Conservation (phyloP, 2,888 invertebrate species). For the Lordiphosa fenestrarum region DNA sequence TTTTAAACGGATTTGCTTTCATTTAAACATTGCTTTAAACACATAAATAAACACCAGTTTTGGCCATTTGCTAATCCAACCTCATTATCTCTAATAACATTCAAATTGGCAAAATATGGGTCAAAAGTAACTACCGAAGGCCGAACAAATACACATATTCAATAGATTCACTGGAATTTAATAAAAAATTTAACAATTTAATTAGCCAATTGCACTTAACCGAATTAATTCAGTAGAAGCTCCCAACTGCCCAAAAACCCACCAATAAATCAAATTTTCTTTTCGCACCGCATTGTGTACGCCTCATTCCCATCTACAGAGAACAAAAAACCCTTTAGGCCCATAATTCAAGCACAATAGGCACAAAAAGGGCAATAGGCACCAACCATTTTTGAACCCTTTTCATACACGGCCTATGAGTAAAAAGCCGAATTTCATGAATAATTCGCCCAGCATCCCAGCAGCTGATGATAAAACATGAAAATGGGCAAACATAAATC, state of each 20-base stretch:
- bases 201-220: background rate
- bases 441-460: constrained; percentile 62
- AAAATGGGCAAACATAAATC: constrained; percentile 71
- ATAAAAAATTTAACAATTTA: too few species aligned
- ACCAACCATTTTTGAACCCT: constrained; percentile 53
- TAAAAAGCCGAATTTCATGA: constrained; percentile 70
- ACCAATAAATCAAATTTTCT: constrained; percentile 57
- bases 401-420: constrained; percentile 68
- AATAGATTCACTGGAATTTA: too few species aligned
- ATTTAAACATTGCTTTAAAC: too few species aligned
- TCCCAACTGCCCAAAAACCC: background rate
- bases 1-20: too few species aligned
- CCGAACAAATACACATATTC: too few species aligned
- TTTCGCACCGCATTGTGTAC: constrained; percentile 61
- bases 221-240: constrained; percentile 12
- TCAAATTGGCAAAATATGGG: too few species aligned
- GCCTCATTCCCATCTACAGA: constrained; percentile 16
- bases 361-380: constrained; percentile 18
- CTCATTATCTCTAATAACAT: too few species aligned
- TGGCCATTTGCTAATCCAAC: too few species aligned
- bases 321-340: constrained; percentile 34
- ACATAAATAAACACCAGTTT: too few species aligned
- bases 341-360: constrained; percentile 58
- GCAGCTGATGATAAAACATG: constrained; percentile 73
- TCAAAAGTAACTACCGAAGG: too few species aligned